phyloP scores from a whole-genome alignment of 1,140 invertebrate genomes.

The Psix sp. region DNA sequence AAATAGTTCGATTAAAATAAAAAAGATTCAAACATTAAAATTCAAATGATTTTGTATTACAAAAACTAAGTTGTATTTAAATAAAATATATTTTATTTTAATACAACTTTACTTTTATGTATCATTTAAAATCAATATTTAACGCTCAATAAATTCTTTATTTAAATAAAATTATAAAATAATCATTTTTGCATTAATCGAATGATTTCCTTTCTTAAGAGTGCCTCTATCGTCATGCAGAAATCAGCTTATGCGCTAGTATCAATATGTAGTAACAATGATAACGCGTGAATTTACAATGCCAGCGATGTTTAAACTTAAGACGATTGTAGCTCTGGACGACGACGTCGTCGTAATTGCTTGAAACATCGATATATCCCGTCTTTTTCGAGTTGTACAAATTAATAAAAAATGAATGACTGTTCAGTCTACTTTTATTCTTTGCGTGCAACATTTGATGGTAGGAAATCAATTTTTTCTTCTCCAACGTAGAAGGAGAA shows the following conservation, averaged over 20 bases:
- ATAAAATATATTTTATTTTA: too few species aligned
- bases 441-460: slow-evolving; percentile 58
- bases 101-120: too few species aligned
- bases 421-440: slow-evolving; percentile 58
- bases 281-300: slow-evolving; percentile 32
- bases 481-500: slow-evolving; percentile 40
- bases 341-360: slow-evolving; percentile 44
- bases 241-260: too few species aligned
- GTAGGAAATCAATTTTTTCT: slow-evolving; percentile 56
- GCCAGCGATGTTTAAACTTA: slow-evolving; percentile 32
- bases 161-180: too few species aligned
- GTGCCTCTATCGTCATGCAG: slow-evolving; percentile 25
- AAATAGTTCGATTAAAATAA: too few species aligned
- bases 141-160: too few species aligned
- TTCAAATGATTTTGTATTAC: too few species aligned
- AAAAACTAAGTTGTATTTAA: too few species aligned
- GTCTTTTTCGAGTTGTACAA: slow-evolving; percentile 47
- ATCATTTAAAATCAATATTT: too few species aligned
- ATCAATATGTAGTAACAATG: slow-evolving; percentile 21
- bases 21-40: too few species aligned
- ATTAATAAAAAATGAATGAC: slow-evolving; percentile 59
- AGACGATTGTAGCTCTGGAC: slow-evolving; percentile 35
- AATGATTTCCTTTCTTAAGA: slow-evolving; percentile 26
- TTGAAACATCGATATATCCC: slow-evolving; percentile 45
- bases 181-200: too few species aligned